Base-by-base conservation (phyloP, 2,113 vertebrate genomes). In the Pachyramphus minor region DNA sequence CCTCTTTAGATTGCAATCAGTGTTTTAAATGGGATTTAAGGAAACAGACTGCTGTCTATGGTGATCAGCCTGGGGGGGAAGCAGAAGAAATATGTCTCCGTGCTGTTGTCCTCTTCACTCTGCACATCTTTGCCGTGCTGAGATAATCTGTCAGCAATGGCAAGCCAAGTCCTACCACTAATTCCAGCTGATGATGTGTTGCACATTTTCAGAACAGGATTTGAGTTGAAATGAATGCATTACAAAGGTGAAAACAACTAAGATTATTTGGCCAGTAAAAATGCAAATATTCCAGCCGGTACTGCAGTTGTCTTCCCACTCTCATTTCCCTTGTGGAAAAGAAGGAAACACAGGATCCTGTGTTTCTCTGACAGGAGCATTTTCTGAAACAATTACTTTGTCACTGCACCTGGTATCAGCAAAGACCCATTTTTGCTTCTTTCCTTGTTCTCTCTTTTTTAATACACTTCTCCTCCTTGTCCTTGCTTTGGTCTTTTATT, bases 51-150 rank as follows among this genome's bases (percentile, higher is more conserved):
- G 19, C 20, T 2, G 42, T 71, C 83, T 84, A 33, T 14, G 14
- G 45, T 17, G 31, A 35, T 67, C 2, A 0, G 1, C 44, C 4
- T 62, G 8, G 4, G 9, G 8, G 3, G 1, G 23, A 87, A 22
- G 37, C 14, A n/a, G 17, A 55, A 21, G 20, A 84, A 75, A 56
- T 0, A 0, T 41, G 12, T 27, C 31, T 21, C 31, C 2, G 0
- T 41, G 22, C 10, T 0, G 4, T 47, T 45, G 12, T 41, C 17
- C 21, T 62, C 6, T 49, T 84, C 23, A 22, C 37, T 44, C 16
- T 81, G 41, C 30, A 73, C 3, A 17, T 77, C 69, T 80, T 6
- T 9, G 69, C 63, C 62, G 64, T 6, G 5, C 49, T 19, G 18
- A 58, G 37, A 35, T 3, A 23, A 31, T 7, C 6, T 15, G 28